phyloP scores from a whole-genome alignment of 1,140 invertebrate genomes.

The Euwallacea similis region DNA sequence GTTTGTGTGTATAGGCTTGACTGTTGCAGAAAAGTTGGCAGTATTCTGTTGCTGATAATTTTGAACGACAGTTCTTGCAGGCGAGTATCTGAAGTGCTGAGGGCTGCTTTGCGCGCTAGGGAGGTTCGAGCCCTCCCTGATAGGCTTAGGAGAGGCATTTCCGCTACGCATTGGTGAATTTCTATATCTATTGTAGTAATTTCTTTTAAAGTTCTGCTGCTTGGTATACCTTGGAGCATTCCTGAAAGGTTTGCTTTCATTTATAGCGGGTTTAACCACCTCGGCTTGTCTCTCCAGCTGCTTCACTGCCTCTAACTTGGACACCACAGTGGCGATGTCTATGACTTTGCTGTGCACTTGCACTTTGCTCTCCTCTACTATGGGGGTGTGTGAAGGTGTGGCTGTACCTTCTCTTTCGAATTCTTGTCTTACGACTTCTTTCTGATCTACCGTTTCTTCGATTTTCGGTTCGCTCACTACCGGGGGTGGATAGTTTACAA shows the following conservation, averaged over 20 bases:
- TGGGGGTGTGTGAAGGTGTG: conserved; percentile 26
- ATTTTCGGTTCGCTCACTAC: conserved; percentile 26
- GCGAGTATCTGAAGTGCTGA: conserved; percentile 6
- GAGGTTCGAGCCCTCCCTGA: neutral
- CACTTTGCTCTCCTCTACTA: conserved; percentile 20
- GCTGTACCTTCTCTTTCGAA: conserved; percentile 18
- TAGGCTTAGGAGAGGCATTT: neutral
- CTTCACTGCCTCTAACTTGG: conserved; percentile 52
- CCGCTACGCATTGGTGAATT: conserved; percentile 12
- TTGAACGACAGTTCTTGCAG: neutral
- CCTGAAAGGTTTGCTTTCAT: conserved; percentile 26
- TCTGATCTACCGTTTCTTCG: conserved; percentile 18
- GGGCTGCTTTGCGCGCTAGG: conserved; percentile 3
- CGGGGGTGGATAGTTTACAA: conserved; percentile 18
- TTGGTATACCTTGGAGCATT: conserved; percentile 8
- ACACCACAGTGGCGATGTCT: conserved; percentile 52
- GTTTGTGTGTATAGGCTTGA: neutral
- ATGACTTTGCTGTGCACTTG: conserved; percentile 39
- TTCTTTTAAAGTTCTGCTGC: conserved; percentile 20
- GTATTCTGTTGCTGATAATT: neutral
- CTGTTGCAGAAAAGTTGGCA: neutral
- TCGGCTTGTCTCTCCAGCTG: conserved; percentile 40
- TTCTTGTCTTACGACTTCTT: conserved; percentile 8
- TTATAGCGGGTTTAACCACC: neutral
- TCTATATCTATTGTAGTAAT: conserved; percentile 26